phyloP scores from a whole-genome alignment of 2,797 vertebrate genomes.

The Tangara arthus region DNA sequence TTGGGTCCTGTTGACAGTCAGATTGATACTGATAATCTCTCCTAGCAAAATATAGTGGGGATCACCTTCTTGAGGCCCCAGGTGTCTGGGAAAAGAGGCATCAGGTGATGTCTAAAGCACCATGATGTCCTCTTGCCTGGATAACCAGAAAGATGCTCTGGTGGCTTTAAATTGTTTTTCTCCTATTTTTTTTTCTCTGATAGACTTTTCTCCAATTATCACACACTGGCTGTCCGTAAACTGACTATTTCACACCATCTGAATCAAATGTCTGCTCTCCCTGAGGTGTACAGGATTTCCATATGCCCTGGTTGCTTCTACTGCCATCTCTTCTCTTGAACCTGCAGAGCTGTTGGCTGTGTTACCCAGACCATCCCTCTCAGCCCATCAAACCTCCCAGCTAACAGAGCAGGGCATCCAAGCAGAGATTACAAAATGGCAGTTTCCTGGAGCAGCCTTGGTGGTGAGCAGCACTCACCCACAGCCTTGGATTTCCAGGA shows the following conservation, averaged over 20 bases:
- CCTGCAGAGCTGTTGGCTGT: neutral
- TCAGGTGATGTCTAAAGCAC: neutral
- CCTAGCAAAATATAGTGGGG: neutral
- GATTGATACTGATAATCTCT: constrained; percentile 29
- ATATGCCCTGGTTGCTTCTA: neutral
- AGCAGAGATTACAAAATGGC: neutral
- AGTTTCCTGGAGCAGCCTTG: neutral
- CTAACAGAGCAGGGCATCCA: neutral
- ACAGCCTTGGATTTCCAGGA: neutral
- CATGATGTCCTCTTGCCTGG: neutral
- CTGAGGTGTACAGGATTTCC: neutral
- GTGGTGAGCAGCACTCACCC: neutral
- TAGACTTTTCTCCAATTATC: neutral
- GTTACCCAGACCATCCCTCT: neutral
- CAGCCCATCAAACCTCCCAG: neutral
- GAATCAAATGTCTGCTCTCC: neutral
- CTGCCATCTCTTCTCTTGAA: neutral
- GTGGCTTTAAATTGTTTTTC: neutral
- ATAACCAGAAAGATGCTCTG: neutral
- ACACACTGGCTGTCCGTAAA: neutral
- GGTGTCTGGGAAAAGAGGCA: neutral
- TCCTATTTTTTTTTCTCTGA: neutral
- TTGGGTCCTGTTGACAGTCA: neutral
- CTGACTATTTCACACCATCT: neutral
- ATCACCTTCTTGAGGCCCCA: neutral